Evolutionary conservation across 2,113 vertebrate genomes (phyloP), one percentile per base, ranked within the genome.

Genomic region (Brachirus orientalis): DNA sequence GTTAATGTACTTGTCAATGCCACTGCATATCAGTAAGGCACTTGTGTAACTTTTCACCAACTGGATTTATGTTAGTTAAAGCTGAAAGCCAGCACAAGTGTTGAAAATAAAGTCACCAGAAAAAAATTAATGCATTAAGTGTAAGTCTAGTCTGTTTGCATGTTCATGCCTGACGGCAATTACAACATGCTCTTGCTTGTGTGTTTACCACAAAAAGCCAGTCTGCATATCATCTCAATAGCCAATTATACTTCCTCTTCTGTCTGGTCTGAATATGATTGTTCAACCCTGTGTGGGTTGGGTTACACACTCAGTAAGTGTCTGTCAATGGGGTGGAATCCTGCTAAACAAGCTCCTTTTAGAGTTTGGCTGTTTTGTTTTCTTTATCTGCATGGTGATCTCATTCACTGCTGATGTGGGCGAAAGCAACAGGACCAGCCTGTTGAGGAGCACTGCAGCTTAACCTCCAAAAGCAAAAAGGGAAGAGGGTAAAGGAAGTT

Each of bases 311-410:
- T 50, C 33, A 54, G 28, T 5, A 6, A 20, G 51, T 36, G 19
- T 44, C 52, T 60, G 20, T 85, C 46, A 74, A 64, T 75, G 64
- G 35, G 17, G 38, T 48, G 55, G 61, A 90, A 92, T 90, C 91
- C 88, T 86, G 91, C 60, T 79, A 50, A 86, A 88, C 88, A 69
- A 86, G 85, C 74, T 80, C 19, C 62, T 72, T 28, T 72, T 58
- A 50, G 50, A 77, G 46, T 6, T 0, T 58, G 41, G 59, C 66
- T 82, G 83, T 85, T 89, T 88, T 85, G 65, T 28, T 80, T 66
- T 83, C 50, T 69, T 58, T 88, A 79, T 86, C 74, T 74, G 19
- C 22, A 54, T 48, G 60, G 51, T 55, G 69, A 83, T 82, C 85
- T 78, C 70, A 82, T 68, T 63, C 53, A 43, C 22, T 45, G 56